Evolutionary conservation across 2,113 vertebrate genomes (phyloP), one percentile per base, ranked within the genome.

Genomic region (Cyprinodon brontotheroides): DNA sequence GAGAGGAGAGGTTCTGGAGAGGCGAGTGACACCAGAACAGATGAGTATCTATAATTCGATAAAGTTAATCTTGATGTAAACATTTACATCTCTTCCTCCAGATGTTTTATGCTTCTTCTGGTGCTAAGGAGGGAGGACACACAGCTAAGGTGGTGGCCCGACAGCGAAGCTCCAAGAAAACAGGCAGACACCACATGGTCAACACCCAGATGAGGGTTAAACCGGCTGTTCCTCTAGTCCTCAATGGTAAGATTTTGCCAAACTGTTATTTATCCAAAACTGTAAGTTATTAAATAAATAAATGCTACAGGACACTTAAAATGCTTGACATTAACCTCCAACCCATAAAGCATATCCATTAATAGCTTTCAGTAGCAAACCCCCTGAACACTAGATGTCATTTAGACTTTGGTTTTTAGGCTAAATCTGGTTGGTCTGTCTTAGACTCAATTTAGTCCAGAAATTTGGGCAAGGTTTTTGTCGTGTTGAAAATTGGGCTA

Each of bases 191-290:
- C 63, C 92, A 95, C 53, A 87, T 98, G 84, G 96, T 98, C 83
- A 98, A 98, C 90, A 98, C 96, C 77, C 96, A 96, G 74, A 97
- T 98, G 96, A 96, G 97, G 89, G 91, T 97, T 67, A 98, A 97
- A 89, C 96, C 94, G 47, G 92, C 93, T 0, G 89, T 94, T 48
- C 95, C 95, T 0, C 91, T 96, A 9, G 90, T 89, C 1, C 92
- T 96, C 61, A 95, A 96, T 80, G 97, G 97, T 99, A 91, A 90
- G 83, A 64, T 22, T 22, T 3, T 1, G 11, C 4, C 39, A n/a
- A 20, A 68, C 45, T 37, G 6, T n/a, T 11, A 15, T 29, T 14
- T 17, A 11, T 17, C 29, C 17, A 60, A 60, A 60, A 60, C 4
- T 60, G 5, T 22, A 9, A 60, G 2, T 2, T 17, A 22, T 22